phyloP scores from a whole-genome alignment of 2,797 vertebrate species.

The Pseudochirops cupreus region DNA sequence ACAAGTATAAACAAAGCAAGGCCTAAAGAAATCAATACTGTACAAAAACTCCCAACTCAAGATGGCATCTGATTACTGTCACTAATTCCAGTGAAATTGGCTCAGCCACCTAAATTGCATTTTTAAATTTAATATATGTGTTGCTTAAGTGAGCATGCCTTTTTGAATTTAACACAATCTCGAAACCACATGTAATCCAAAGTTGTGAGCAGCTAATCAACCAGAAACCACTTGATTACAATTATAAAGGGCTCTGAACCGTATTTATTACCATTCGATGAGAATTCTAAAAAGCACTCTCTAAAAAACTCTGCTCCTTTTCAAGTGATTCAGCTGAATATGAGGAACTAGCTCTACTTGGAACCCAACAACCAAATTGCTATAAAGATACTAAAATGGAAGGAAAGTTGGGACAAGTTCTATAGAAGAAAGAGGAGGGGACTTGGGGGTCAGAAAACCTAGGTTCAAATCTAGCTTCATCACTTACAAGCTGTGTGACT shows the following conservation, averaged over 20 bases:
- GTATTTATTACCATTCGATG: background rate
- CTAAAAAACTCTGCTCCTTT: background rate
- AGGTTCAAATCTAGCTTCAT: background rate
- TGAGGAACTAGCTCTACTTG: background rate
- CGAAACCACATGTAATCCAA: background rate
- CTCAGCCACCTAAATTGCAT: too few species aligned
- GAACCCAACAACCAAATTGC: background rate
- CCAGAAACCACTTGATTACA: background rate
- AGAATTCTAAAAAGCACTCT: background rate
- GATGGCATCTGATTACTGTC: too few species aligned
- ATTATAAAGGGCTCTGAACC: background rate
- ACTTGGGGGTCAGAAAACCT: background rate
- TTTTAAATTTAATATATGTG: background rate
- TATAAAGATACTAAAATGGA: conserved; percentile 16
- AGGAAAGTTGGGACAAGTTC: background rate
- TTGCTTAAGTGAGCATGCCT: background rate
- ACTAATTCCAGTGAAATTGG: background rate
- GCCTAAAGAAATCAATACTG: background rate
- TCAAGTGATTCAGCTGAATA: background rate
- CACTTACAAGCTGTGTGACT: background rate
- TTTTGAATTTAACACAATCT: background rate
- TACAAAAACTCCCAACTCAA: background rate
- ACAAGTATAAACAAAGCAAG: background rate
- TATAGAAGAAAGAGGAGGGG: background rate
- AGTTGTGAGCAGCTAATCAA: conserved; percentile 4